These are phyloP conservation scores for Trachythela sp. DNA, from an alignment of 64 coral and sea anemone species.

Conservation along the genomic window DNA sequence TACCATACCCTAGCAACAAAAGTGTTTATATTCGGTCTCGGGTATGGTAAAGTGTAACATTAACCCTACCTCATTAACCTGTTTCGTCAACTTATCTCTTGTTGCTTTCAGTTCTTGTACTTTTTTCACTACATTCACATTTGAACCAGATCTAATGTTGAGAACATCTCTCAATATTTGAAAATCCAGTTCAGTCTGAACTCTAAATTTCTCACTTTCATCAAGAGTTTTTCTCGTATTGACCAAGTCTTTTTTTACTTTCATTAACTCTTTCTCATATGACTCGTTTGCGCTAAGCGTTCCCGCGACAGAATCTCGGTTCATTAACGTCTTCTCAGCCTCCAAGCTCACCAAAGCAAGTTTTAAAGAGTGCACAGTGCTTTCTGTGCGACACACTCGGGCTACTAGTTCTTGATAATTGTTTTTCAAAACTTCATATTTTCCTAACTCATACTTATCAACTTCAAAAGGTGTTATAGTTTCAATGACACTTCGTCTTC, in stretches of 20 bases:
- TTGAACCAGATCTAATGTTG: slow-evolving; percentile 52
- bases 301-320: slow-evolving; percentile 40
- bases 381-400: slow-evolving; percentile 85
- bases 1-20: too few species aligned
- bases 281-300: slow-evolving; percentile 65
- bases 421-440: slow-evolving; percentile 75
- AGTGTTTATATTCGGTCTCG: too few species aligned
- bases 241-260: slow-evolving; percentile 57
- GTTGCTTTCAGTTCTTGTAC: slow-evolving; percentile 58
- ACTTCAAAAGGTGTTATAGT: slow-evolving; percentile 75
- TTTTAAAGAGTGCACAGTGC: slow-evolving; percentile 92
- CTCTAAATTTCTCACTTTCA: slow-evolving; percentile 44
- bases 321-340: slow-evolving; percentile 72
- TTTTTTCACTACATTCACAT: slow-evolving; percentile 53
- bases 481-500: slow-evolving; percentile 51
- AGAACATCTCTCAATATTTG: slow-evolving; percentile 52
- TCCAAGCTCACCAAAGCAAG: slow-evolving; percentile 76
- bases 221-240: slow-evolving; percentile 55
- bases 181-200: slow-evolving; percentile 55
- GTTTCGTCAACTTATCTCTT: slow-evolving; percentile 75
- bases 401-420: slow-evolving; percentile 90
- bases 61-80: slow-evolving; percentile 65
- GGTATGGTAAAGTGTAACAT: too few species aligned
- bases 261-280: slow-evolving; percentile 88
- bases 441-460: slow-evolving; percentile 32